Percentiles rank a stretch among this genome's conserved stretches.
Evolutionary conservation across 53 echinoderm and acorn worm species (phyloP).

Genomic region (Holothuria leucospilota): DNA sequence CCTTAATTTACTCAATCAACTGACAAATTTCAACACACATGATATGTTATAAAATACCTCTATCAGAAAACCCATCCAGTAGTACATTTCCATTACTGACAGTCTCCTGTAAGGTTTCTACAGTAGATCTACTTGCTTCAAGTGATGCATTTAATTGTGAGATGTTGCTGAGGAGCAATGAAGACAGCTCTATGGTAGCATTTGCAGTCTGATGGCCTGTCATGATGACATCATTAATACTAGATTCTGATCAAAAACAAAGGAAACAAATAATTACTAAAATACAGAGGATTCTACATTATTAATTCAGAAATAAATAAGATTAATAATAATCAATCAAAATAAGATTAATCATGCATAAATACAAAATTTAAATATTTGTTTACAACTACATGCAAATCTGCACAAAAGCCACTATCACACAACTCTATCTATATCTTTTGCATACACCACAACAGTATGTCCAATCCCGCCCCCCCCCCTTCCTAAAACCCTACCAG

Average conservation of each 20-base stretch:
- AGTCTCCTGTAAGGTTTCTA: slow-evolving; percentile 65
- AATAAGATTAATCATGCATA: too few relatives aligned
- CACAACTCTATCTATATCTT: too few relatives aligned
- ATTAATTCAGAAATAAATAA: too few relatives aligned
- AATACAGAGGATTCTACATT: background rate
- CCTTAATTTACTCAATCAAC: too few relatives aligned
- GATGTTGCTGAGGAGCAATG: slow-evolving; percentile 38
- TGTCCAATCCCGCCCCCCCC: too few relatives aligned
- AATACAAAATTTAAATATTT: too few relatives aligned
- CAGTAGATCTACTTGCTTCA: slow-evolving; percentile 33
- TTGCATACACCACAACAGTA: too few relatives aligned
- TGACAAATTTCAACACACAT: too few relatives aligned
- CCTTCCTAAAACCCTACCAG: too few relatives aligned
- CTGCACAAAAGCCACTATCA: too few relatives aligned
- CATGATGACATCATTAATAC: background rate
- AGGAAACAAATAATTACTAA: background rate
- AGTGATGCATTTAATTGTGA: slow-evolving; percentile 45
- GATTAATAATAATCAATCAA: too few relatives aligned
- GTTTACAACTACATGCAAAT: too few relatives aligned
- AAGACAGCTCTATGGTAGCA: background rate
- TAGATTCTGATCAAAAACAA: background rate
- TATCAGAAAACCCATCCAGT: slow-evolving; percentile 45
- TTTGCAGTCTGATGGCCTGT: background rate
- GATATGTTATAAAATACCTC: slow-evolving; percentile 36
- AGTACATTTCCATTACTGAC: slow-evolving; percentile 63